Evolutionary conservation across 2,797 vertebrate genomes (phyloP).

Genomic region (Protosalanx chinensis): DNA sequence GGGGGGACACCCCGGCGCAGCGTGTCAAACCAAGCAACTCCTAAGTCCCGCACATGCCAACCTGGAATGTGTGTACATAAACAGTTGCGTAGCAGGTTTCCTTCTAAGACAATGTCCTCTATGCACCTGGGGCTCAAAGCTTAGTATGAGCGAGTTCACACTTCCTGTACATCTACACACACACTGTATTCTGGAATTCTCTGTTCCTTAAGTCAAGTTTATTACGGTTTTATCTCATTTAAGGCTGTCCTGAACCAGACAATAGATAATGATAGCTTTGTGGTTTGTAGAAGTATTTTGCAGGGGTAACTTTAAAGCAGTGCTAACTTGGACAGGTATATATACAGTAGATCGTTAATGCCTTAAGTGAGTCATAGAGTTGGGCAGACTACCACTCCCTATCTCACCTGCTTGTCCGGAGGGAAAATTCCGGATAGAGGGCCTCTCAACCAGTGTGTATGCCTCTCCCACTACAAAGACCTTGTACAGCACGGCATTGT

Average conservation of each 20-base stretch:
- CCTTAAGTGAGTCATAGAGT: neutral
- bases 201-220: neutral
- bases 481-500: conserved; percentile 85
- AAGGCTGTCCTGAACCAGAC: too few relatives aligned
- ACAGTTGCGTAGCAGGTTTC: neutral
- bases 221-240: neutral
- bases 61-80: neutral
- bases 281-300: too few relatives aligned
- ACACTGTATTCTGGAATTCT: neutral
- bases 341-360: neutral
- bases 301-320: too few relatives aligned
- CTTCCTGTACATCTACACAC: too few relatives aligned
- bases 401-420: conserved; percentile 76
- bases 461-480: conserved; percentile 85
- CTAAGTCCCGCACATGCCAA: neutral
- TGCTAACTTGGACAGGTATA: neutral
- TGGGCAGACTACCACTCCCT: too few relatives aligned
- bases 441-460: conserved; percentile 82
- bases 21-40: neutral
- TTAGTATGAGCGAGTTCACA: neutral
- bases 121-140: neutral
- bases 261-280: too few relatives aligned
- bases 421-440: conserved; percentile 85
- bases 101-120: neutral
- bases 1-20: neutral